Evolutionary conservation across 2,113 vertebrate genomes (phyloP), one percentile per base, ranked within the genome.

Genomic region (Cyanoramphus novaezelandiae): DNA sequence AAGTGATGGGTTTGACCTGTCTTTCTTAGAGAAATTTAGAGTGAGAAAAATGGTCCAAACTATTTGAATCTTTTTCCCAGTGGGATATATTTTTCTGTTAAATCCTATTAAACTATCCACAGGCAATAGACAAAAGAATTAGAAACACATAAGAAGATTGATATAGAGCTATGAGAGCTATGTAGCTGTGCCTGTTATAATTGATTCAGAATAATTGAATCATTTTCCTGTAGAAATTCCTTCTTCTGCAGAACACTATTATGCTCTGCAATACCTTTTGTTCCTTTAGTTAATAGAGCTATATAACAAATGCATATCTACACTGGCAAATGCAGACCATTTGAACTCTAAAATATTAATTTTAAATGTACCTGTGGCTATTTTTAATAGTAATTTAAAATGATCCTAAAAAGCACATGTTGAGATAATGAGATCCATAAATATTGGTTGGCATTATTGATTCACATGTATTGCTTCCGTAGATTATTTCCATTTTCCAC

Each of bases 311-410:
- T 90, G 71, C 78, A 52, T 95, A 90, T 91, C 90, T 95, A 39
- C 55, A 68, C 49, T 89, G 83, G 86, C 77, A 96, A 95, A 95
- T 86, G 90, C 53, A 90, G 95, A 81, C 90, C 93, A 71, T 82
- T 95, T 97, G 94, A 97, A 96, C 96, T 93, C 85, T 95, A 82
- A 97, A 95, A 96, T 97, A 96, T 96, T 97, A 97, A 97, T 97
- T 97, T 97, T 94, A 82, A 93, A 92, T 95, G 83, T 92, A 97
- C 76, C 80, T 96, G 88, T 95, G 91, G 72, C 93, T 96, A 95
- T 95, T 96, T 97, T 96, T 96, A 97, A 95, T 95, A 95, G 82
- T 94, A 94, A 96, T 94, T 96, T 96, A 69, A 97, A 96, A 92
- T 92, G 79, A 95, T 92, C 91, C 92, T 94, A 91, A 97, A 94